A percentile compares a stretch with the other conserved stretches of the same genome.
Conservation (phyloP, 2,113 vertebrate genomes). For the Megalops atlanticus region DNA sequence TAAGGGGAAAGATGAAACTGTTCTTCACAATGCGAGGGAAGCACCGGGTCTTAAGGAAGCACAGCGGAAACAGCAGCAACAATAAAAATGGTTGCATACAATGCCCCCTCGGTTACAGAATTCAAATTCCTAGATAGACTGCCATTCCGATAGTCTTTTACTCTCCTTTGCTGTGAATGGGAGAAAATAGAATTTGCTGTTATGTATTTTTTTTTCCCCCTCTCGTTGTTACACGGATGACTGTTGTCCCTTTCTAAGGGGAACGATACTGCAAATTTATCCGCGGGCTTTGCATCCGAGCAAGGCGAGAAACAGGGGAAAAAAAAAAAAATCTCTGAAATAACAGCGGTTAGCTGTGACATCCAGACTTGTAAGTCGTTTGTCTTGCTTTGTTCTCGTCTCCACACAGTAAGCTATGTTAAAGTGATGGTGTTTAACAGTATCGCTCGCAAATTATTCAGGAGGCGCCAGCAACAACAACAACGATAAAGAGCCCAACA, state of each 20-base stretch:
- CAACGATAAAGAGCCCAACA: not conserved
- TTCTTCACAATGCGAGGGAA: not conserved
- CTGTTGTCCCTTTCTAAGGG: not conserved
- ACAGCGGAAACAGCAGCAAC: not conserved
- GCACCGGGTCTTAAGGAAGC: not conserved
- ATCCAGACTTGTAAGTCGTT: conserved; percentile 13
- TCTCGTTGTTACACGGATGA: not conserved
- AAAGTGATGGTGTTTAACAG: conserved; percentile 16
- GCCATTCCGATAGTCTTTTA: not conserved
- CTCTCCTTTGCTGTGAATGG: not conserved
- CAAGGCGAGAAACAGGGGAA: not conserved
- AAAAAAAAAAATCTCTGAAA: not conserved
- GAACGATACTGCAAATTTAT: not conserved
- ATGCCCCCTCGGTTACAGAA: not conserved
- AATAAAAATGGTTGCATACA: not conserved
- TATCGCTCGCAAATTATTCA: conserved; percentile 16
- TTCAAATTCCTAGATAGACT: not conserved
- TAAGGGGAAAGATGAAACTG: conserved; percentile 17
- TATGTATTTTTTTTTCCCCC: not conserved
- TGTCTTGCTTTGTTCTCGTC: conserved; percentile 11
- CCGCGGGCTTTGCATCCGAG: not conserved
- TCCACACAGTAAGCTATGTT: not conserved
- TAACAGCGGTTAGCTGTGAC: not conserved
- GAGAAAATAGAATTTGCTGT: not conserved
- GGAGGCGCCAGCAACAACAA: not conserved